These are phyloP conservation scores for Drosophila infuscata DNA, from an alignment of 2,888 invertebrate genomes.

Conservation along the genomic window DNA sequence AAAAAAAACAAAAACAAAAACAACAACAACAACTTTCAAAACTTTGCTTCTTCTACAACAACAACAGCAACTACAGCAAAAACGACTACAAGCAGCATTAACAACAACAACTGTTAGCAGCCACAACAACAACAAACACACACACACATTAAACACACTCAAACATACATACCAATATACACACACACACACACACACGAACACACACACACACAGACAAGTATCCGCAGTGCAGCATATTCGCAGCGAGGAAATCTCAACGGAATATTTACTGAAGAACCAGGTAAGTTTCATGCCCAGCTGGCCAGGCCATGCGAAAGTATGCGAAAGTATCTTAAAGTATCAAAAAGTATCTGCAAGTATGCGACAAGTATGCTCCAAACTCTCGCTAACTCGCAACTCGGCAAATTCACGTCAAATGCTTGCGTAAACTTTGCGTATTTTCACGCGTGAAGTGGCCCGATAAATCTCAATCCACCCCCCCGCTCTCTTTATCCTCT, in stretches of 20 bases:
- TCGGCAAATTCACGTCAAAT: slow-evolving; percentile 56
- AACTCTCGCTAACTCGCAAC: slow-evolving; percentile 36
- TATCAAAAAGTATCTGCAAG: slow-evolving; percentile 51
- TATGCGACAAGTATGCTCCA: slow-evolving; percentile 64
- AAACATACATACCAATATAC: slow-evolving; percentile 6
- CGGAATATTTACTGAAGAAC: slow-evolving; percentile 66
- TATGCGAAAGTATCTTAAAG: slow-evolving; percentile 50
- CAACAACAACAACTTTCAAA: slow-evolving; percentile 49
- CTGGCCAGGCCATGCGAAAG: slow-evolving; percentile 35
- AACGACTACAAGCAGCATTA: slow-evolving; percentile 15
- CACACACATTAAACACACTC: slow-evolving; percentile 21
- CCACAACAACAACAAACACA: slow-evolving; percentile 30
- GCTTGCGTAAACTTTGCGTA: slow-evolving; percentile 66
- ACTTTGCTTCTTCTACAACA: slow-evolving; percentile 57
- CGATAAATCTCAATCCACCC: neutral
- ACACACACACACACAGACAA: slow-evolving; percentile 12
- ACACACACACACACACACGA: neutral
- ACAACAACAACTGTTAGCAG: slow-evolving; percentile 25
- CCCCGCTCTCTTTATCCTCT: neutral
- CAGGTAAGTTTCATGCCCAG: slow-evolving; percentile 63
- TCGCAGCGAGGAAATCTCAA: slow-evolving; percentile 60
- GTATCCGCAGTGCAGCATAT: slow-evolving; percentile 21
- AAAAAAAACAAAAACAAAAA: slow-evolving; percentile 50
- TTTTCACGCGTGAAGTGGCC: slow-evolving; percentile 62
- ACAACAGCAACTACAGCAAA: slow-evolving; percentile 23